Evolutionary conservation across 1,140 invertebrate genomes (phyloP), one percentile per base, ranked within the genome.

Genomic region (Zaprionus tsacasi): DNA sequence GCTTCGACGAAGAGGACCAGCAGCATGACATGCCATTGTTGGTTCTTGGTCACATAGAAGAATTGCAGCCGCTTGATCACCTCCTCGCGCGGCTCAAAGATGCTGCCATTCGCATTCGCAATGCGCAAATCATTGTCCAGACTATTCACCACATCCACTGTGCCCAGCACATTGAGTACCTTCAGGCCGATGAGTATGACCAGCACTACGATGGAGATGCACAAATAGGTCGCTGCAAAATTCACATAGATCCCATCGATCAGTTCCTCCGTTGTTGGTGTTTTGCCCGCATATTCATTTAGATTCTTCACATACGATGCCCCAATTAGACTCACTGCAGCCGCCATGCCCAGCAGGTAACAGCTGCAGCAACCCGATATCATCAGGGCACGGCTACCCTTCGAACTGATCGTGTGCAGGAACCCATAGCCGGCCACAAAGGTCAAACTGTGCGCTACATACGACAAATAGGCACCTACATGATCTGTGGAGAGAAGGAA

Each of bases 11-110:
- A 92, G 6, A 92, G 71, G 1, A 92, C 66, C 11, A 92, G 55
- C 12, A 91, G 48, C 21, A 78, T 90, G 12, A 92, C 67, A 30
- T 91, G 80, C 91, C 91, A 92, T 61, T 81, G 86, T 38, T 91
- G 85, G 38, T 91, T 92, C 58, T 90, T 91, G 35, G 88, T 92
- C 57, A 92, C 88, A 57, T 92, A 92, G 58, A 92, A 92, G 74
- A 92, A 92, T 60, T 92, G 73, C 57, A 90, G 76, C 0, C 81
- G 76, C 60, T 91, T 91, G 38, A 92, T 92, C 0, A 92, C 76
- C 10, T 92, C 88, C 17, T 67, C 40, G 0, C 91, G 72, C 3
- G 69, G 33, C 67, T 92, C 91, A 27, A 92, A 92, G 17, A 92
- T 77, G 50, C 80, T 91, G 40, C 88, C 86, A 56, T 92, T 92